Percentiles rank a stretch among this genome's conserved stretches.
Conservation (phyloP, 1,140 invertebrate species). For the Leptopilina boulardi region DNA sequence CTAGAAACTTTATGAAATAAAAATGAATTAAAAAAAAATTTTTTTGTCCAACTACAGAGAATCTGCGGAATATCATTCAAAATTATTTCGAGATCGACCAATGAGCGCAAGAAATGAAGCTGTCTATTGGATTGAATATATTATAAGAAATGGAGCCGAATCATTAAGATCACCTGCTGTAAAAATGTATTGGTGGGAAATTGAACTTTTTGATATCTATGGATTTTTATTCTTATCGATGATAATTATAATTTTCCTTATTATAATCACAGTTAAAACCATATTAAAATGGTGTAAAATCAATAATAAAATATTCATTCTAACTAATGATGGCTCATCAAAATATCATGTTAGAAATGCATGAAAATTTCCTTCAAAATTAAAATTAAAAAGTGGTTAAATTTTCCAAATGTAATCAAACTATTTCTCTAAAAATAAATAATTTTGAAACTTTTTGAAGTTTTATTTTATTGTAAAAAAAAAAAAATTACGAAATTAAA, state of each 20-base stretch:
- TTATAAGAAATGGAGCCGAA: conserved; percentile 73
- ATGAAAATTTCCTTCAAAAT: too few relatives aligned
- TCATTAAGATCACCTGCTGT: conserved; percentile 61
- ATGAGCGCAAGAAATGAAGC: conserved; percentile 74
- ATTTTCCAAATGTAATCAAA: too few relatives aligned
- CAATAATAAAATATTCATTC: not conserved
- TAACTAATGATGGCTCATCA: not conserved
- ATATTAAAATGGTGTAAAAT: not conserved
- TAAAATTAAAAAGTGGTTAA: too few relatives aligned
- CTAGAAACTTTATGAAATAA: too few relatives aligned
- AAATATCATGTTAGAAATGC: too few relatives aligned
- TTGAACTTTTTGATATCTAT: conserved; percentile 65
- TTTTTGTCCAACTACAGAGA: not conserved
- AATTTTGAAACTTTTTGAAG: too few relatives aligned
- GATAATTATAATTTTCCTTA: not conserved
- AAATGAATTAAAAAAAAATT: not conserved
- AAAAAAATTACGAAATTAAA: too few relatives aligned
- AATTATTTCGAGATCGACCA: conserved; percentile 54
- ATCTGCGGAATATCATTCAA: not conserved
- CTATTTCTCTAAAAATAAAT: too few relatives aligned
- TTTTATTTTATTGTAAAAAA: too few relatives aligned
- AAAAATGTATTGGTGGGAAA: conserved; percentile 65
- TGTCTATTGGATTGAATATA: conserved; percentile 77
- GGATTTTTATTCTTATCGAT: conserved; percentile 12
- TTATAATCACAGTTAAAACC: not conserved